Conservation (phyloP, 2,113 vertebrate species). For the Sinocyclocheilus maitianheensis region DNA sequence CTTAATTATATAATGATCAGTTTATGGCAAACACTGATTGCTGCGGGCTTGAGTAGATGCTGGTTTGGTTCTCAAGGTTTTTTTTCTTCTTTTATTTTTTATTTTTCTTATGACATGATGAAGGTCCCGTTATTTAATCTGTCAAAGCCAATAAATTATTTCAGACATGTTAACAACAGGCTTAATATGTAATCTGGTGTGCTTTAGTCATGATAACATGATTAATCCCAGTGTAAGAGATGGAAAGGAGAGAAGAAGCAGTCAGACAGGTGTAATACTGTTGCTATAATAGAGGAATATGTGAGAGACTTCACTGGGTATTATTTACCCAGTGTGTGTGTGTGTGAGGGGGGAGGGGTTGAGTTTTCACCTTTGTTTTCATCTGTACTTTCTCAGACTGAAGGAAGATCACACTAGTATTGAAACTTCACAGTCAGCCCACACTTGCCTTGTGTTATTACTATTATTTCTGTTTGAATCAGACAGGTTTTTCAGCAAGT, state of each 20-base stretch:
- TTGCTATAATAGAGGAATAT: conserved; percentile 19
- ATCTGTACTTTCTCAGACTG: background rate
- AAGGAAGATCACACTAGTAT: conserved; percentile 11
- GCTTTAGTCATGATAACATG: background rate
- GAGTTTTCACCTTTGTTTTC: conserved; percentile 38
- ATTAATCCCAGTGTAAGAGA: conserved; percentile 1
- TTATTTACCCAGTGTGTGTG: background rate
- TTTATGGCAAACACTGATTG: conserved; percentile 31
- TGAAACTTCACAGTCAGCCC: conserved; percentile 11
- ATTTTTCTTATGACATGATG: background rate
- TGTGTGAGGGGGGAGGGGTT: background rate
- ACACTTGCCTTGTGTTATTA: background rate
- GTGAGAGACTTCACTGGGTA: background rate
- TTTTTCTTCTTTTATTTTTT: no score
- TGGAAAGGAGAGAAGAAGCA: background rate
- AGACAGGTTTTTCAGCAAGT: background rate
- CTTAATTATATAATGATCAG: conserved; percentile 27
- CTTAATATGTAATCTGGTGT: background rate
- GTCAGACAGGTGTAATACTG: conserved; percentile 9
- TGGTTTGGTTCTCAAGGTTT: conserved; percentile 12
- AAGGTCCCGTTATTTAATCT: background rate
- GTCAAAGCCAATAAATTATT: background rate
- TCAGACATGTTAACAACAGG: background rate
- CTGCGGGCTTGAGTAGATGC: background rate
- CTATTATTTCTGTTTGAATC: background rate